Evolutionary conservation across 2,113 vertebrate species (phyloP).

Genomic region (Ancistrus triradiatus): DNA sequence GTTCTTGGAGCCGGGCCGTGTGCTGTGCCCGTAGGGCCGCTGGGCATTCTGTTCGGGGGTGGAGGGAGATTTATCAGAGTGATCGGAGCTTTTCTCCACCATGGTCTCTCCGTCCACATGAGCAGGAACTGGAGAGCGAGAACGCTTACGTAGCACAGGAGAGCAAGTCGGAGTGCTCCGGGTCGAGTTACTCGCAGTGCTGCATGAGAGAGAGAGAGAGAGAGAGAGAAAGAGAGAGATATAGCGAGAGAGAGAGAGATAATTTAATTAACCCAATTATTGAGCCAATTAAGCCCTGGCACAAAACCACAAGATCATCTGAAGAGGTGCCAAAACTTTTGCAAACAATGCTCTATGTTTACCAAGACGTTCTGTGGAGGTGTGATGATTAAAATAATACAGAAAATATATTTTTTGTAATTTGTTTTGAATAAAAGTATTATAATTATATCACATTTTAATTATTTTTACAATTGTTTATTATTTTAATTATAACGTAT

Average conservation of each 20-base stretch:
- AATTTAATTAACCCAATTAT: too few relatives aligned
- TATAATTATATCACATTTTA: too few relatives aligned
- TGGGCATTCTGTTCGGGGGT: slow-evolving; percentile 81
- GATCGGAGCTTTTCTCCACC: slow-evolving; percentile 89
- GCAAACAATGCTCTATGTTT: too few relatives aligned
- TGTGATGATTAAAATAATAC: too few relatives aligned
- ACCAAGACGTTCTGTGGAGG: too few relatives aligned
- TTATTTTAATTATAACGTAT: too few relatives aligned
- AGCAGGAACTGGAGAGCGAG: slow-evolving; percentile 79
- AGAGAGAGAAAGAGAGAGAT: neutral
- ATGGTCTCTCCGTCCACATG: slow-evolving; percentile 79
- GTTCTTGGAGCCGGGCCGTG: slow-evolving; percentile 80
- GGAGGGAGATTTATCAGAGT: slow-evolving; percentile 83
- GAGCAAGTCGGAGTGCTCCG: slow-evolving; percentile 89
- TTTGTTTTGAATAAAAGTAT: too few relatives aligned
- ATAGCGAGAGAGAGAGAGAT: neutral
- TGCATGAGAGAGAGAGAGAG: slow-evolving; percentile 45
- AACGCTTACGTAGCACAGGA: slow-evolving; percentile 83
- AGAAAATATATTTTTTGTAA: too few relatives aligned
- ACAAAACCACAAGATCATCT: too few relatives aligned
- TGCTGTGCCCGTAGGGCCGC: slow-evolving; percentile 73
- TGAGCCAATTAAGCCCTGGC: too few relatives aligned
- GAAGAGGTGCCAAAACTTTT: too few relatives aligned
- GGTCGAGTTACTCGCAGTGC: slow-evolving; percentile 89
- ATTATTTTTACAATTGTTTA: too few relatives aligned